Evolutionary conservation across 2,797 vertebrate genomes (phyloP).

Genomic region (Bucorvus abyssinicus): DNA sequence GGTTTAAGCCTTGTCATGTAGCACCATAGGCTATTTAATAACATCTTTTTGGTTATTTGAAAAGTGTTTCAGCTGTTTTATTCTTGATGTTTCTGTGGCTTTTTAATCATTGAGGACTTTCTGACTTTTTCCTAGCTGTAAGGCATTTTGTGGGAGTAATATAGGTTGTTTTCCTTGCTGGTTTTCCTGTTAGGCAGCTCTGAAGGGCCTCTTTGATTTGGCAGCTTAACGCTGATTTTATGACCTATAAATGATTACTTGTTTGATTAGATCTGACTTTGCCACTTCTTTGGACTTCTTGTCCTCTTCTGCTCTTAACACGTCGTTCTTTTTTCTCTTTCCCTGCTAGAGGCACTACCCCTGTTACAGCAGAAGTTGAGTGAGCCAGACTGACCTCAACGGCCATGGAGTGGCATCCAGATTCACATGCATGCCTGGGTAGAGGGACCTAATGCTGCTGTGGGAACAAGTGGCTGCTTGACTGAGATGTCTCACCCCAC

Average conservation of each 20-base stretch:
- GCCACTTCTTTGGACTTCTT: conserved; percentile 22
- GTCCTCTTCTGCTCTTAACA: neutral
- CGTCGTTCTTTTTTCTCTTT: neutral
- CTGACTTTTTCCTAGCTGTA: conserved; percentile 29
- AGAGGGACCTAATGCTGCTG: accelerated
- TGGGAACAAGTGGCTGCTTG: neutral
- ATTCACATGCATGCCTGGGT: accelerated
- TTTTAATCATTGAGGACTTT: conserved; percentile 51
- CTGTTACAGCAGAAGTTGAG: accelerated
- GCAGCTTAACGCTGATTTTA: conserved; percentile 55
- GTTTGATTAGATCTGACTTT: conserved; percentile 31
- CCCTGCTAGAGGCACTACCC: too few relatives aligned
- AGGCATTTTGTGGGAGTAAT: conserved; percentile 42
- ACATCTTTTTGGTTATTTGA: neutral
- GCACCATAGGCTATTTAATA: neutral
- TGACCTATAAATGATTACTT: conserved; percentile 27
- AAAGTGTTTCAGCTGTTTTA: conserved; percentile 17
- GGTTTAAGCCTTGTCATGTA: neutral
- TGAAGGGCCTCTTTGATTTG: conserved; percentile 47
- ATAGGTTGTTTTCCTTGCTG: conserved; percentile 51
- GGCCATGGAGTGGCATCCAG: neutral
- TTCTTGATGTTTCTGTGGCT: conserved; percentile 52
- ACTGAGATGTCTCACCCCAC: neutral
- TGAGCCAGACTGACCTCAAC: neutral
- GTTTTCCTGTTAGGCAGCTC: conserved; percentile 62